These are phyloP conservation scores for Colletes latitarsis DNA, from an alignment of 1,140 invertebrate species.

Conservation along the genomic window DNA sequence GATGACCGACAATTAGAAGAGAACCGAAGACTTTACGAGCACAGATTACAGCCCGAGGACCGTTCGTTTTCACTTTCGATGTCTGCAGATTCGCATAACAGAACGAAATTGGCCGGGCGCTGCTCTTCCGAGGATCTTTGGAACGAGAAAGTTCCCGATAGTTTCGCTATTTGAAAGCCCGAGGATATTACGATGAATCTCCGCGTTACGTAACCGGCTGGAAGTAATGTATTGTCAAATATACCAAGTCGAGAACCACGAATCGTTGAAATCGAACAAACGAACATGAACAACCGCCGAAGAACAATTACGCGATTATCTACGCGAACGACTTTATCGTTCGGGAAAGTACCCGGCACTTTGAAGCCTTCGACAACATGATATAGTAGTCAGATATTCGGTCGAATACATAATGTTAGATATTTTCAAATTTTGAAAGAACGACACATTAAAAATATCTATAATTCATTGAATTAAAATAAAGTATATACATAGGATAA, in stretches of 20 bases:
- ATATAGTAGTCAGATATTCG: neutral
- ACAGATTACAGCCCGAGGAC: conserved; percentile 12
- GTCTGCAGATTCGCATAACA: conserved; percentile 16
- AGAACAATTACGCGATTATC: conserved; percentile 2
- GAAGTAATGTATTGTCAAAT: conserved; percentile 44
- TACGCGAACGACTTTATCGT: conserved; percentile 3
- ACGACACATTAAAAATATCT: too few relatives aligned
- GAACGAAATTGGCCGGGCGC: conserved; percentile 9
- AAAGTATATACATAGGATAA: too few relatives aligned
- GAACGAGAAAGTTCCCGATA: conserved; percentile 48
- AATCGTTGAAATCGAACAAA: neutral
- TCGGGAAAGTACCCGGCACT: neutral
- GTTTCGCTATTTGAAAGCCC: conserved; percentile 50
- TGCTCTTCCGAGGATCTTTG: conserved; percentile 27
- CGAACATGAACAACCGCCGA: neutral
- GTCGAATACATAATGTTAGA: too few relatives aligned
- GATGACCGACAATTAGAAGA: neutral
- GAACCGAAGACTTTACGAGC: conserved; percentile 30
- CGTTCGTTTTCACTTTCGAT: conserved; percentile 58
- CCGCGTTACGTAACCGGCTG: conserved; percentile 23
- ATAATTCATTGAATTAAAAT: too few relatives aligned
- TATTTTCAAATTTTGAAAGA: too few relatives aligned
- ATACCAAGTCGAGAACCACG: conserved; percentile 1
- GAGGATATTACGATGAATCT: conserved; percentile 38
- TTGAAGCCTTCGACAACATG: conserved; percentile 2